Evolutionary conservation across 2,888 invertebrate species (phyloP), one percentile per base, ranked within the genome.

Genomic region (Calameuta filiformis): DNA sequence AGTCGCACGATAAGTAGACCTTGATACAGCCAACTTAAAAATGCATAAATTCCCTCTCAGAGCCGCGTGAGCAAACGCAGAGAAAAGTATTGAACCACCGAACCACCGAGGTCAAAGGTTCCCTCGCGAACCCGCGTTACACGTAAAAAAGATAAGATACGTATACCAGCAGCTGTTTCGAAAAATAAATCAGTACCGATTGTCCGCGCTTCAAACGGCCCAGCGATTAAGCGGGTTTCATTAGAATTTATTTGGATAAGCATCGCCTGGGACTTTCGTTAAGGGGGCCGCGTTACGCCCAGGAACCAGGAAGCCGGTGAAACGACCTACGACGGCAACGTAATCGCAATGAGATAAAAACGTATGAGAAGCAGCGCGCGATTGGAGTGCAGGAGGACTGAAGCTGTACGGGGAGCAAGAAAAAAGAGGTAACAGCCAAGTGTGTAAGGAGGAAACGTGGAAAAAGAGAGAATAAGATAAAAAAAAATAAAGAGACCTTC

Each of bases 1-100:
- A 35, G 23, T 73, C 35, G 35, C 15, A 73, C 34, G 73, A 73
- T 73, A 73, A n/a, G 73, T 35, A 73, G 73, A 40, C 73, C n/a
- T 35, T 23, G 73, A 73, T 35, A 73, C 31, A 71, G 15, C 11
- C n/a, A 12, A n/a, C 4, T 33, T 71, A 3, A 6, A 30, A 33
- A 31, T 71, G 71, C 30, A 31, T 71, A 31, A 31, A 35, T 35
- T 73, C n/a, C 35, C 73, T 35, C 12, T 15, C 9, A 3, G 34
- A 34, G 34, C 35, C 33, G 12, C 33, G 30, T 33, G 71, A 71
- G 6, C 33, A 4, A 71, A 6, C 40, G 4, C 4, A 40, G 15
- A 15, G 15, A 15, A 40, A 6, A 40, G 15, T 40, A 40, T 40
- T 6, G 0, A 40, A 15, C 15, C 12, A 12, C 40, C 15, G 4